These are phyloP conservation scores for Holotrichia oblita DNA, from an alignment of 1,140 invertebrate species.

Conservation along the genomic window DNA sequence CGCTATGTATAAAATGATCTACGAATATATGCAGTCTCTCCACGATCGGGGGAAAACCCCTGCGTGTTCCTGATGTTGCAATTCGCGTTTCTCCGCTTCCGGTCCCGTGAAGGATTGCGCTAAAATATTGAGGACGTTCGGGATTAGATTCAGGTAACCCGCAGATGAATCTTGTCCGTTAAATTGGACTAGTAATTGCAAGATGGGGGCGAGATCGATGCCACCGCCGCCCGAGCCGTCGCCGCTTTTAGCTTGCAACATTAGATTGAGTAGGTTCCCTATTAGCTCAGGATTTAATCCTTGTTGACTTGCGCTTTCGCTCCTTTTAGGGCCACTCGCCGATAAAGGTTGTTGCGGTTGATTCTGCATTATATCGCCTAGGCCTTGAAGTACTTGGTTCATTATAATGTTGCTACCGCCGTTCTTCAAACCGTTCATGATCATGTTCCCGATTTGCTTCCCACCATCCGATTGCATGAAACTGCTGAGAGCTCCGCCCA, in stretches of 20 bases:
- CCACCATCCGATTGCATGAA: slow-evolving; percentile 68
- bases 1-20: slow-evolving; percentile 82
- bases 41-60: slow-evolving; percentile 78
- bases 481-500: slow-evolving; percentile 64
- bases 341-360: background rate
- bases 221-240: slow-evolving; percentile 44
- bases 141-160: slow-evolving; percentile 42
- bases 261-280: slow-evolving; percentile 62
- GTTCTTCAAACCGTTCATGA: slow-evolving; percentile 46
- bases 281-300: slow-evolving; percentile 62
- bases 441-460: slow-evolving; percentile 52
- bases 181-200: slow-evolving; percentile 48
- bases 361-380: slow-evolving; percentile 54
- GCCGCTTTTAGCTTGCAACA: slow-evolving; percentile 43
- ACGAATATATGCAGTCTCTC: slow-evolving; percentile 78
- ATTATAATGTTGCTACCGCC: slow-evolving; percentile 51
- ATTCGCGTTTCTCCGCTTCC: slow-evolving; percentile 64
- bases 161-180: slow-evolving; percentile 50
- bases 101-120: slow-evolving; percentile 63
- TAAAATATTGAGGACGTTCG: too few species aligned
- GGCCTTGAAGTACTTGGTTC: slow-evolving; percentile 60
- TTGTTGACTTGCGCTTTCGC: slow-evolving; percentile 43
- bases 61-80: slow-evolving; percentile 76
- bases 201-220: slow-evolving; percentile 48
- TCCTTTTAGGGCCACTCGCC: background rate